phyloP scores from a whole-genome alignment of 2,888 invertebrate species.

The Coremacera marginata region DNA sequence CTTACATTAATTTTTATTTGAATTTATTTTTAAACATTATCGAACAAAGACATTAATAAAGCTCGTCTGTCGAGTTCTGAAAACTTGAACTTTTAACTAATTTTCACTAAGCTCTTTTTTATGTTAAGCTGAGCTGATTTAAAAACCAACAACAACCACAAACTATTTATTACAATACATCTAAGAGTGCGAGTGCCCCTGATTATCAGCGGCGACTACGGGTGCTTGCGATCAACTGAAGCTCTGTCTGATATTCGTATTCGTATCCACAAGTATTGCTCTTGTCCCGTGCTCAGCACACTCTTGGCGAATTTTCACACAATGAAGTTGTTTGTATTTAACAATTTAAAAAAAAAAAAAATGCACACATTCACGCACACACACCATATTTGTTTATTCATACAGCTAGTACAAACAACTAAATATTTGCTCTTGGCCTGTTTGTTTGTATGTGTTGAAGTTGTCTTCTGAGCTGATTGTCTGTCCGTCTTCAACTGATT shows the following conservation, averaged over 20 bases:
- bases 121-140: not conserved
- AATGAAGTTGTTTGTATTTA: slow-evolving; percentile 3
- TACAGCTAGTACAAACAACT: not conserved
- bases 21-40: too few relatives aligned
- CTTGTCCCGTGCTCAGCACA: not conserved
- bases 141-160: not conserved
- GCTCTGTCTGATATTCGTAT: slow-evolving; percentile 1
- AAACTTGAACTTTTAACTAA: too few relatives aligned
- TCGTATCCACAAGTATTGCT: slow-evolving; percentile 10
- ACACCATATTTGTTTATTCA: not conserved
- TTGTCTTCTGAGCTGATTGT: slow-evolving; percentile 3
- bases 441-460: slow-evolving; percentile 5
- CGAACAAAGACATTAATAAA: too few relatives aligned
- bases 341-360: slow-evolving; percentile 9
- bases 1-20: too few relatives aligned
- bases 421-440: not conserved
- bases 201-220: slow-evolving; percentile 53
- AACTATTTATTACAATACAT: not conserved
- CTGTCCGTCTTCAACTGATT: not conserved
- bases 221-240: slow-evolving; percentile 62
- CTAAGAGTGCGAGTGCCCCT: not conserved
- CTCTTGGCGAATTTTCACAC: not conserved
- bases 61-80: too few relatives aligned
- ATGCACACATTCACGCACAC: not conserved
- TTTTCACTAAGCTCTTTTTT: too few relatives aligned